Conservation (phyloP, 2,888 invertebrate species). For the Athrips mouffetella region DNA sequence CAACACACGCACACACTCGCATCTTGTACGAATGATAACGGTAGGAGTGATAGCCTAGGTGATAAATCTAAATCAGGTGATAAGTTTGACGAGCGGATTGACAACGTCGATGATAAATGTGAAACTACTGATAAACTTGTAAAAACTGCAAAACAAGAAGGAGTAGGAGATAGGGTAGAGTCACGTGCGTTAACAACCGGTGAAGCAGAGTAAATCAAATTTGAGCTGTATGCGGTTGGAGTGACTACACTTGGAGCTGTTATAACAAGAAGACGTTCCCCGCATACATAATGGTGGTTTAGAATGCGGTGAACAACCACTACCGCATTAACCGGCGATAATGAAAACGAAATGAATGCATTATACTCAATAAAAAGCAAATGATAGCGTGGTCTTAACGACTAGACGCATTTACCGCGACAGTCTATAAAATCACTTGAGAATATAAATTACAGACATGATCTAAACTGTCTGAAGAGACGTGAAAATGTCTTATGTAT, state of each 20-base stretch:
- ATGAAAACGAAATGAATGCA: constrained; percentile 56
- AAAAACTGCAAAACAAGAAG: constrained; percentile 27
- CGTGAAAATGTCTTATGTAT: constrained; percentile 27
- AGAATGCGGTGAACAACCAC: constrained; percentile 46
- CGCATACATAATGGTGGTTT: constrained; percentile 57
- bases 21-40: constrained; percentile 30
- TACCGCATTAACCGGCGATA: constrained; percentile 46
- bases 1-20: constrained; percentile 31
- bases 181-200: constrained; percentile 16
- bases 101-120: constrained; percentile 30
- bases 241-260: constrained; percentile 49
- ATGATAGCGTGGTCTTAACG: constrained; percentile 24
- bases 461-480: constrained; percentile 24
- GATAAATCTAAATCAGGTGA: constrained; percentile 34
- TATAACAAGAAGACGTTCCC: constrained; percentile 56
- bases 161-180: constrained; percentile 7
- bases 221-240: constrained; percentile 32
- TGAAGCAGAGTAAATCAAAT: constrained; percentile 37
- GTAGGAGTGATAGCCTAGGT: constrained; percentile 36
- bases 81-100: constrained; percentile 30
- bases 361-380: constrained; percentile 28
- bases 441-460: background rate
- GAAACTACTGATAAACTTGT: constrained; percentile 32
- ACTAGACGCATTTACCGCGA: background rate
- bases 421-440: constrained; percentile 8